Percentiles rank a stretch among this genome's conserved stretches.
These are phyloP conservation scores for Microcebus lehilahytsara DNA, from an alignment of 2,113 vertebrate species.

Conservation along the genomic window DNA sequence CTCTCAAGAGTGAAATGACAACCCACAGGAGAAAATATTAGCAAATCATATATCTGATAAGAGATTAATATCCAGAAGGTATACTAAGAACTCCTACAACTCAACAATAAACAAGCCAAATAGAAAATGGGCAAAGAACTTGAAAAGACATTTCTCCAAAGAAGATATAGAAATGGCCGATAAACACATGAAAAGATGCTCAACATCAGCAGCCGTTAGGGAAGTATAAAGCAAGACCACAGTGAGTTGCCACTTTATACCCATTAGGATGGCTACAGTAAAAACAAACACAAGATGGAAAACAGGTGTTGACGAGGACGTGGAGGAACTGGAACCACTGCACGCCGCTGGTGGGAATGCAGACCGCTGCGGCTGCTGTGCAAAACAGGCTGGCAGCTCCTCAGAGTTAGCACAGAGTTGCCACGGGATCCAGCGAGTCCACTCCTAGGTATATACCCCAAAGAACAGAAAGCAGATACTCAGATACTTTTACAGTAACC, in stretches of 20 bases:
- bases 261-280: background rate
- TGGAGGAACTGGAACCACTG: background rate
- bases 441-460: background rate
- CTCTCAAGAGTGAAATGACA: background rate
- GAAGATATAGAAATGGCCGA: background rate
- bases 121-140: background rate
- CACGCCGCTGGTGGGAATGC: too few species aligned
- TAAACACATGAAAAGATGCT: background rate
- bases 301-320: background rate
- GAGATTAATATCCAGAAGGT: background rate
- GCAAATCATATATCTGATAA: background rate
- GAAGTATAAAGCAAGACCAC: background rate
- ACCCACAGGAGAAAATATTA: background rate
- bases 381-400: background rate
- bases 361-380: too few species aligned
- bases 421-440: background rate
- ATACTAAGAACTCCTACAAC: background rate
- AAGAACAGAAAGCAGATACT: background rate
- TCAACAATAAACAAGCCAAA: background rate
- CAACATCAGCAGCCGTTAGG: background rate
- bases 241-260: background rate
- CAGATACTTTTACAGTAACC: background rate
- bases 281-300: background rate
- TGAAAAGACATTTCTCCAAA: background rate
- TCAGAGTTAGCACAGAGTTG: background rate